Conservation (phyloP, 2,888 invertebrate species). For the Xylocampa areola region DNA sequence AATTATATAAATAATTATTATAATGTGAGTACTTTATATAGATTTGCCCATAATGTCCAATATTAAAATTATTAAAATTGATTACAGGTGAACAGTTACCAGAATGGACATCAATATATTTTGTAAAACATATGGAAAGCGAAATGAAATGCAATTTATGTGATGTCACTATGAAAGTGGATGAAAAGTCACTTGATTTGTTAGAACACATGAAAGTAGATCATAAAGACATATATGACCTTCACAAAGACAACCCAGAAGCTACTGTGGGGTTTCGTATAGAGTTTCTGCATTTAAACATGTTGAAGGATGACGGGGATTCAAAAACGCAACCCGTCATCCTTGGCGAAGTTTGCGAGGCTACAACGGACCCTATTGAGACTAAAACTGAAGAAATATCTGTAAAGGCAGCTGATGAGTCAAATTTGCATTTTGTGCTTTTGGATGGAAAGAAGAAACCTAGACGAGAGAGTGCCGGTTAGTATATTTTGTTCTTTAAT, state of each 20-base stretch:
- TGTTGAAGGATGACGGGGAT: constrained; percentile 73
- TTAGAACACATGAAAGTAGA: constrained; percentile 71
- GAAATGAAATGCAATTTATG: constrained; percentile 79
- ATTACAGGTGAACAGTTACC: constrained; percentile 63
- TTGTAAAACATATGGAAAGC: constrained; percentile 61
- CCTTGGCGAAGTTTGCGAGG: constrained; percentile 75
- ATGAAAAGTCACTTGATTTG: constrained; percentile 69
- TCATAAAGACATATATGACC: constrained; percentile 78
- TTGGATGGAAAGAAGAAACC: constrained; percentile 64
- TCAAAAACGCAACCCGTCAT: constrained; percentile 71
- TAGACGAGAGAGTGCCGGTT: constrained; percentile 42
- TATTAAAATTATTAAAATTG: constrained; percentile 11
- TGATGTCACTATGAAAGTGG: constrained; percentile 63
- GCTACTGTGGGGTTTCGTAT: constrained; percentile 81
- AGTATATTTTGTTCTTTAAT: too few relatives aligned
- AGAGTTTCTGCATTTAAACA: constrained; percentile 80
- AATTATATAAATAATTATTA: neutral
- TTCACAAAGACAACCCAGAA: constrained; percentile 81
- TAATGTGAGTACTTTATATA: too few relatives aligned
- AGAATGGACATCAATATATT: constrained; percentile 83
- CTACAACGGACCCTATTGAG: constrained; percentile 54
- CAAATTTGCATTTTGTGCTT: constrained; percentile 71
- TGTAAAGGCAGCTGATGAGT: constrained; percentile 55
- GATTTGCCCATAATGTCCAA: neutral
- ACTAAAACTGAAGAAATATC: constrained; percentile 29